Conservation (phyloP, 2,888 invertebrate genomes). For the Chirona hameri region DNA sequence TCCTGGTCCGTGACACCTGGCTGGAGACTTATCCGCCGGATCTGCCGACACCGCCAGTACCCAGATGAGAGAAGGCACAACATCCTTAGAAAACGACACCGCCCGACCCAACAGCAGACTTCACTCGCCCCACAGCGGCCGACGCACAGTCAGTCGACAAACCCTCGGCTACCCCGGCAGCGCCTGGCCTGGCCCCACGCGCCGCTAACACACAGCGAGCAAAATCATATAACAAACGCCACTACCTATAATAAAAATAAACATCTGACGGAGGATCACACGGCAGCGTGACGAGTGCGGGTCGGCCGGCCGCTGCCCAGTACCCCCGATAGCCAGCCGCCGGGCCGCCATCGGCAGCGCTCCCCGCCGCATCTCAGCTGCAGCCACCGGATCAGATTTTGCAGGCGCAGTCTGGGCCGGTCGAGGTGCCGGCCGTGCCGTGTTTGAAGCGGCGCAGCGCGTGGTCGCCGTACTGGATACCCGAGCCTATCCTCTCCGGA, state of each 20-base stretch:
- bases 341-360: not conserved
- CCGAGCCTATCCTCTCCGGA: slow-evolving; percentile 72
- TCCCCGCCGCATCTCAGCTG: not conserved
- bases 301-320: no score
- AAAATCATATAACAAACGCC: not conserved
- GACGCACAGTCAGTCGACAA: not conserved
- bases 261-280: not conserved
- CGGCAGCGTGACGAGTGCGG: not conserved
- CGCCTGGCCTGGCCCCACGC: not conserved
- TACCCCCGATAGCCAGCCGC: not conserved
- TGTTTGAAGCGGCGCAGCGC: slow-evolving; percentile 55
- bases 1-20: no score
- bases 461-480: slow-evolving; percentile 64
- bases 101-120: not conserved
- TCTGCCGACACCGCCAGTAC: not conserved
- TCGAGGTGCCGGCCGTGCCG: not conserved
- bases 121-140: not conserved
- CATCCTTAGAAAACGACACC: not conserved
- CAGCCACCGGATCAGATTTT: not conserved
- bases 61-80: no score
- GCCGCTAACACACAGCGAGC: not conserved
- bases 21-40: no score
- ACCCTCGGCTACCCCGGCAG: not conserved
- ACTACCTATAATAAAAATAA: not conserved
- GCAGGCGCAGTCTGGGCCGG: slow-evolving; percentile 9